Base-by-base conservation (phyloP, 37 sponge, comb jelly and placozoan genomes). In the Halisarca cf. caerulea region DNA sequence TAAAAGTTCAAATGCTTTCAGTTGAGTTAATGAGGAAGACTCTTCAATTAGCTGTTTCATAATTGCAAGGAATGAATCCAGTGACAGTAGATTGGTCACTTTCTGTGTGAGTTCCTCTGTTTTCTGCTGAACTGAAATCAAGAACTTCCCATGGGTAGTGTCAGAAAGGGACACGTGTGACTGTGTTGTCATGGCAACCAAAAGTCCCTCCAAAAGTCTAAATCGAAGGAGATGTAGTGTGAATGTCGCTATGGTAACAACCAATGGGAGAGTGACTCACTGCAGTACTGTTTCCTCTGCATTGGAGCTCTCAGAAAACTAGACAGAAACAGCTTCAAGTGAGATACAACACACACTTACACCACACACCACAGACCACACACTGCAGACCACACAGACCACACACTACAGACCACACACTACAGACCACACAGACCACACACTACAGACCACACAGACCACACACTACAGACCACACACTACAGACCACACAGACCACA, bases 81-180 rank as follows among this genome's bases (percentile, higher is more conserved):
- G 70, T 0, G 89, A 68, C 44, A 90, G 68, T 64, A 90, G 77
- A 25, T 64, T 42, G 28, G 68, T 68, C 66, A 91, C 89, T 79
- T 86, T 82, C 21, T 82, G 81, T 36, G 84, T 54, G 58, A 87
- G 34, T 40, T 66, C 79, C 34, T 79, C 59, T 2, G 79, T 47
- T 36, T 84, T 87, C 8, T 72, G 69, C 0, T 81, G 42, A 11
- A 91, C 27, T 18, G 82, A 40, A 14, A 66, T 24, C 55, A n/a
- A 32, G 66, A 66, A 84, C 37, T 55, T 79, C 25, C 7, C 40
- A 0, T 32, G 17, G 21, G 68, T 5, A 0, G 58, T 18, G 0
- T 59, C 77, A 44, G 35, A 38, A 3, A 47, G 11, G 21, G 23
- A 17, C n/a, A 21, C 51, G 24, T 40, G 42, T 1, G 66, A 7